Base-by-base conservation (phyloP, 2,797 vertebrate genomes). In the Sebastes trivittatus region DNA sequence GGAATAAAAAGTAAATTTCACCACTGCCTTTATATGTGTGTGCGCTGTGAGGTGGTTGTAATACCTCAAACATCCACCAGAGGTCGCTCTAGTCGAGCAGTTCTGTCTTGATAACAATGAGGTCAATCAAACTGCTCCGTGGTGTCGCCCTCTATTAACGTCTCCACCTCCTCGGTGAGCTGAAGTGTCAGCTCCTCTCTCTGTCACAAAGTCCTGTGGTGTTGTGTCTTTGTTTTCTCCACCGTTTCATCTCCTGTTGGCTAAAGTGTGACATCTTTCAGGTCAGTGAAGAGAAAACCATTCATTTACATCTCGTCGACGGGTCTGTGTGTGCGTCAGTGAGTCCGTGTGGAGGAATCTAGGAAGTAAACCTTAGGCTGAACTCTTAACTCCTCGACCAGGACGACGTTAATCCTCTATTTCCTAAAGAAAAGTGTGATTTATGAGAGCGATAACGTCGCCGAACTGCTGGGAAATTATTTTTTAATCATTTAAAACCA, bases 321-420 rank as follows among this genome's bases (percentile, higher is more conserved):
- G 75, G 7, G 58, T 36, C 32, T 30, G 55, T 42, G 60, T 11
- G 30, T 25, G 62, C 16, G 9, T 32, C 38, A 16, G 27, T 63
- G 36, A 13, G 36, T 29, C 76, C 46, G 75, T 65, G 82, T 63
- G 73, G 18, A 75, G 67, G 87, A 90, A 92, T 91, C 61, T 89
- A 94, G 94, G 93, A 94, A 94, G 94, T 94, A 88, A 46, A 89
- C 38, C 27, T 71, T 11, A 22, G 69, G 27, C 22, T 0, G 38
- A 78, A 87, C 23, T 72, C 85, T 65, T 66, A 78, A 87, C 23
- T 72, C 85, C 62, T 70, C 64, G 64, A 62, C n/a, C 72, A 30
- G 74, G 83, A 76, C 80, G 77, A 77, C 74, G 55, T 58, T 13
- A 62, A 70, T 67, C 73, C 52, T 18, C 29, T 9, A 27, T 68